phyloP scores from a whole-genome alignment of 2,797 vertebrate genomes.

The Menidia menidia region DNA sequence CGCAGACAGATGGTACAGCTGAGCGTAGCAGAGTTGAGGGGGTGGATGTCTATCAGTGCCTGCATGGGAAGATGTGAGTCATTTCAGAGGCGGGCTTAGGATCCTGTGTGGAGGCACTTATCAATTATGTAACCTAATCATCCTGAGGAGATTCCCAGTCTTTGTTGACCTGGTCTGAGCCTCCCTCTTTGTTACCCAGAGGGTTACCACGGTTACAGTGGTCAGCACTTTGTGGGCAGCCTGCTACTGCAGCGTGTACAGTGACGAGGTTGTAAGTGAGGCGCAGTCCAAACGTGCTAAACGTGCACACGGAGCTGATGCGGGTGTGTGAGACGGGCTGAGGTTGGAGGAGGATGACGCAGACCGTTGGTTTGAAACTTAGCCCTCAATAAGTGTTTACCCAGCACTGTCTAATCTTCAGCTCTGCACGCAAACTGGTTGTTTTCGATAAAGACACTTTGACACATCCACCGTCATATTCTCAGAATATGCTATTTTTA shows the following conservation, averaged over 20 bases:
- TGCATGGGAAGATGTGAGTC: constrained; percentile 36
- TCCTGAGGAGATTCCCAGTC: constrained; percentile 70
- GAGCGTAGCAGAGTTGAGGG: constrained; percentile 22
- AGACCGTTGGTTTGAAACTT: constrained; percentile 23
- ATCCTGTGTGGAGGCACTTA: constrained; percentile 55
- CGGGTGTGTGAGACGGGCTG: constrained; percentile 6
- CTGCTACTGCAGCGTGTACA: constrained; percentile 25
- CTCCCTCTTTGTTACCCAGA: constrained; percentile 61
- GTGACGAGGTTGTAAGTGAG: constrained; percentile 26
- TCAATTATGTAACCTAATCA: constrained; percentile 78
- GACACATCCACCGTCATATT: neutral
- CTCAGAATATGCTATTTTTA: neutral
- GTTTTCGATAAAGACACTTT: constrained; percentile 7
- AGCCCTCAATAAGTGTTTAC: constrained; percentile 22
- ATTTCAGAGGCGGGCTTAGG: constrained; percentile 43
- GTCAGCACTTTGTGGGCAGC: constrained; percentile 52
- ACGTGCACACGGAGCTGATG: constrained; percentile 33
- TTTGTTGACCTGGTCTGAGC: constrained; percentile 67
- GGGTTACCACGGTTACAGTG: constrained; percentile 63
- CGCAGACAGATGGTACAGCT: constrained; percentile 64
- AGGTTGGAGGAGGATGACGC: constrained; percentile 12
- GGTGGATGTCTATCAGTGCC: constrained; percentile 17
- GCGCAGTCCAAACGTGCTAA: constrained; percentile 39
- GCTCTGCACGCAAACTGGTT: neutral
- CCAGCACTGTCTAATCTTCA: constrained; percentile 24